phyloP scores from a whole-genome alignment of 2,888 invertebrate species.

The Sarcophaga caerulescens region DNA sequence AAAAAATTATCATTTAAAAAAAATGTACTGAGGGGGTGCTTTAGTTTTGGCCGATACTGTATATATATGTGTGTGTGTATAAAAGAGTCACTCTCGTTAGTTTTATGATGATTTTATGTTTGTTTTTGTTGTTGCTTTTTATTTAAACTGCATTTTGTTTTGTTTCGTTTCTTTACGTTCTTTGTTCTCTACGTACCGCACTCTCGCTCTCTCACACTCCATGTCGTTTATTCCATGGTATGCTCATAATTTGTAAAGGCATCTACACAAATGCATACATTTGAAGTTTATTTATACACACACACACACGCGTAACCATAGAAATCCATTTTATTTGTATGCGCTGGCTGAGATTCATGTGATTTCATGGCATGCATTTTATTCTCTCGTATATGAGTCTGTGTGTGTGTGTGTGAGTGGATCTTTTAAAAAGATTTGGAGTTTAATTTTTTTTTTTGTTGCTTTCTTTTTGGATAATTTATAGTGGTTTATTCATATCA shows the following conservation, averaged over 20 bases:
- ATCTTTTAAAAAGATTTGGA: no score
- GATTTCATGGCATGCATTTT: not conserved
- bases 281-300: not conserved
- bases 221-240: not conserved
- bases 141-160: not conserved
- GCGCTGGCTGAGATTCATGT: not conserved
- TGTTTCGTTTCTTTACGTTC: not conserved
- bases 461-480: constrained; percentile 49
- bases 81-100: not conserved
- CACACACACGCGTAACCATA: not conserved
- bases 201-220: no score
- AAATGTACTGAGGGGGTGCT: no score
- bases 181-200: not conserved
- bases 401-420: constrained; percentile 6
- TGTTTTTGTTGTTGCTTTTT: constrained; percentile 11
- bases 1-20: no score
- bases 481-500: constrained; percentile 68
- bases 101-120: not conserved
- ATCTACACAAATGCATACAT: no score
- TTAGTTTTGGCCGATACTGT: no score
- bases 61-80: no score
- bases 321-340: not conserved
- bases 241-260: not conserved
- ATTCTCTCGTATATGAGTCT: constrained; percentile 30
- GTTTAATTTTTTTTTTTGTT: not conserved